Evolutionary conservation across 2,888 invertebrate species (phyloP).

Genomic region (Zaprionus obscuricornis): DNA sequence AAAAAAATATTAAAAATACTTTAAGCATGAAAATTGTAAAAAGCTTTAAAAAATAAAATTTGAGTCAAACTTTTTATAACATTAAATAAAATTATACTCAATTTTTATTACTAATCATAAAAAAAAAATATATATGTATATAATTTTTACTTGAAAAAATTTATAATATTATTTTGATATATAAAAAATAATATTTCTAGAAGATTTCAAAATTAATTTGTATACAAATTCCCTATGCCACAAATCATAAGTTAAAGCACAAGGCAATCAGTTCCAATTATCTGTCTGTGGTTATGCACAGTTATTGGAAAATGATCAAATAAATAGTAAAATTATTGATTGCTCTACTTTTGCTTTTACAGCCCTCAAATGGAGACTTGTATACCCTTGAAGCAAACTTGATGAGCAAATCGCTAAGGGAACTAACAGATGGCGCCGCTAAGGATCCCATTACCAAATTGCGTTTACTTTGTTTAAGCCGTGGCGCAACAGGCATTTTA

Average conservation of each 20-base stretch:
- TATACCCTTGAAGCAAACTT: conserved; percentile 89
- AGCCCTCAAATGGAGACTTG: conserved; percentile 69
- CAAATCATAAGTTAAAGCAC: neutral
- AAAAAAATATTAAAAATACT: too few relatives aligned
- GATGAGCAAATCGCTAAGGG: conserved; percentile 89
- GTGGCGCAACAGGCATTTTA: conserved; percentile 95
- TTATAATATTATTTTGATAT: too few relatives aligned
- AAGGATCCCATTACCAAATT: conserved; percentile 93
- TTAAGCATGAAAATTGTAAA: too few relatives aligned
- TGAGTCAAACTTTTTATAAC: too few relatives aligned
- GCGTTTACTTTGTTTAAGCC: conserved; percentile 91
- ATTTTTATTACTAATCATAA: too few relatives aligned
- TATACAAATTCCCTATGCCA: neutral
- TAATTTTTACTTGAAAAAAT: too few relatives aligned
- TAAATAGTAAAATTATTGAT: conserved; percentile 31
- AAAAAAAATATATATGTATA: too few relatives aligned
- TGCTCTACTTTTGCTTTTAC: conserved; percentile 14
- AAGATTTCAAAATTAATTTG: too few relatives aligned
- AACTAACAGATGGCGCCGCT: conserved; percentile 85
- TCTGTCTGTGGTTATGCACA: neutral
- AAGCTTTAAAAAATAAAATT: too few relatives aligned
- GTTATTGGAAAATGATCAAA: neutral
- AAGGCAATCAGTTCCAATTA: neutral
- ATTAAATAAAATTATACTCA: too few relatives aligned
- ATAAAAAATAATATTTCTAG: too few relatives aligned